Base-by-base conservation (phyloP, 2,888 invertebrate genomes). In the Phorcus lineatus region DNA sequence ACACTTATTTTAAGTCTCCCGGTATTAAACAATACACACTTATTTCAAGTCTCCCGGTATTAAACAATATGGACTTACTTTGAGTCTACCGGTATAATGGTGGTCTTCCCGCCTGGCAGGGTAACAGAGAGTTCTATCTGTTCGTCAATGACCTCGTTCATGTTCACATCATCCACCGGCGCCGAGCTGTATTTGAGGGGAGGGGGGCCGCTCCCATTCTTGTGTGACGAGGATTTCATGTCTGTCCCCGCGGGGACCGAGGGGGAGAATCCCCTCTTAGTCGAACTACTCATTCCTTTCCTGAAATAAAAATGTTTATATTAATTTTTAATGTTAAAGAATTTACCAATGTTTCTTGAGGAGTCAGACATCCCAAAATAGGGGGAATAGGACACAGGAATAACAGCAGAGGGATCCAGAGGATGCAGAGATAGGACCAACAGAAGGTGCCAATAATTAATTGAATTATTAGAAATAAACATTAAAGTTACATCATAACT, bases 81-180 rank as follows among this genome's bases (percentile, higher is more conserved):
- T 66, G 87, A 80, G 70, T 88, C 86, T 9, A 88, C 84, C n/a
- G 85, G 78, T n/a, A 83, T 81, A 13, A 81, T 54, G 53, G 83
- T 82, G 0, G 77, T 74, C 19, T 81, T 75, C 9, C 88, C 88
- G 19, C 86, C 82, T 0, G 89, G 89, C 62, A 88, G 77, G 3
- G 84, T 57, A 0, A 88, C 86, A 1, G 84, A 82, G 9, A 89
- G 79, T 17, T 86, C 86, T 36, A 89, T 83, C 57, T 86, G 84
- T n/a, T 86, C 86, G n/a, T 85, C 85, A 0, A 86, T 84, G 67
- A 88, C 86, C 80, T 88, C 88, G 75, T 89, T 89, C 89, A 88
- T 89, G 82, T 89, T 89, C 77, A 87, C 88, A 80, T 87, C 86
- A 62, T 88, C 88, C 0, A 86, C 85, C 0, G 87, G 86, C 40